Evolutionary conservation across 64 coral and sea anemone genomes (phyloP).

Genomic region (Exaiptasia diaphana): DNA sequence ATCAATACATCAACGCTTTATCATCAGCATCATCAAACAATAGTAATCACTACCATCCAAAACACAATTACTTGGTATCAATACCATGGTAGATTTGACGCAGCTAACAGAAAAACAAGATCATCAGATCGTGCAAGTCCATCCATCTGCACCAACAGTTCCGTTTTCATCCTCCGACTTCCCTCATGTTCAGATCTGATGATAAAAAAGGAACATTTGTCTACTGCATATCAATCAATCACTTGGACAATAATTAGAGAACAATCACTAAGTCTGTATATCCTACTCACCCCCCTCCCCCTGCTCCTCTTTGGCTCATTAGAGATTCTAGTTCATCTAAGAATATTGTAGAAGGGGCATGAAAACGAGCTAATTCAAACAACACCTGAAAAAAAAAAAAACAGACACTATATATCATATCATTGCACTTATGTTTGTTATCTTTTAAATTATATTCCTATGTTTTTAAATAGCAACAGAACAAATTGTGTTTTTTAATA

Average conservation of each 20-base stretch:
- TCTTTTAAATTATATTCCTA: too few species aligned
- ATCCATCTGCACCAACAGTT: constrained; percentile 94
- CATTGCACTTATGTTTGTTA: too few species aligned
- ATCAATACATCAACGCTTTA: too few species aligned
- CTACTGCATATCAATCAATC: background rate
- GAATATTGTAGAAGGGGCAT: constrained; percentile 98
- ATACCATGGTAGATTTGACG: constrained; percentile 95
- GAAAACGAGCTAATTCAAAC: constrained; percentile 96
- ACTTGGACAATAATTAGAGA: background rate
- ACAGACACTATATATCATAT: background rate
- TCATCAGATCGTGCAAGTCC: constrained; percentile 87
- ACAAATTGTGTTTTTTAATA: too few species aligned
- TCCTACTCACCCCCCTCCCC: constrained; percentile 66
- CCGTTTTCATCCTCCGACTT: constrained; percentile 90
- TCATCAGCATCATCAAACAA: too few species aligned
- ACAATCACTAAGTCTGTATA: background rate
- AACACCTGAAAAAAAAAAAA: constrained; percentile 54
- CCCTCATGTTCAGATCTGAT: constrained; percentile 72
- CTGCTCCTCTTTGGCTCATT: constrained; percentile 93
- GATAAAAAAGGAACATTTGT: background rate
- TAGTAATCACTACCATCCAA: too few species aligned
- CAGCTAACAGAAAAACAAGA: constrained; percentile 87
- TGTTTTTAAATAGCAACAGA: too few species aligned
- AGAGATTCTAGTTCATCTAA: constrained; percentile 95
- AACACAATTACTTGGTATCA: too few species aligned